Evolutionary conservation across 2,888 invertebrate species (phyloP).

Genomic region (Hemithea aestivaria): DNA sequence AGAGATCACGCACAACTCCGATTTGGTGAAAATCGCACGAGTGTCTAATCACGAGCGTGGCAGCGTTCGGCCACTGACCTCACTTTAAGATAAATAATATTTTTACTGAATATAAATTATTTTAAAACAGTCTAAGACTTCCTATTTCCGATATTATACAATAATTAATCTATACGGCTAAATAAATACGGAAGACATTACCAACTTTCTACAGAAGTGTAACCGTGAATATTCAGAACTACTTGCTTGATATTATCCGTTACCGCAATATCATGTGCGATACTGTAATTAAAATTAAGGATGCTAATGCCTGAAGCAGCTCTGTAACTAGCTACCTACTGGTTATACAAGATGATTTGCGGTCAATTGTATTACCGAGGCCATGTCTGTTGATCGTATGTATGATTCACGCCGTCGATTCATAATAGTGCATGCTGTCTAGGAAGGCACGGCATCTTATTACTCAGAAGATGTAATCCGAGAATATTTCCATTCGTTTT

Average conservation of each 20-base stretch:
- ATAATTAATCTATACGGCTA: too few relatives aligned
- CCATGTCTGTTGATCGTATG: slow-evolving; percentile 46
- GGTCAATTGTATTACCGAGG: slow-evolving; percentile 43
- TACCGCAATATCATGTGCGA: too few relatives aligned
- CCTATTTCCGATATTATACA: not conserved
- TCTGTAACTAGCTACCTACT: slow-evolving; percentile 8
- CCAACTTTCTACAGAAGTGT: too few relatives aligned
- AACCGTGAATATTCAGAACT: too few relatives aligned
- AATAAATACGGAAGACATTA: too few relatives aligned
- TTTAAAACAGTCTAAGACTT: slow-evolving; percentile 3
- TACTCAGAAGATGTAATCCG: slow-evolving; percentile 15
- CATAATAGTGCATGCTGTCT: slow-evolving; percentile 30
- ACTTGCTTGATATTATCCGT: too few relatives aligned
- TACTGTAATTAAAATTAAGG: slow-evolving; percentile 13
- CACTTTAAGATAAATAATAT: slow-evolving; percentile 37
- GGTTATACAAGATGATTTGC: slow-evolving; percentile 37
- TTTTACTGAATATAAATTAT: slow-evolving; percentile 11
- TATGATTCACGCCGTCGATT: slow-evolving; percentile 48
- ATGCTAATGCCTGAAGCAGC: slow-evolving; percentile 7
- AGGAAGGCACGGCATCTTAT: slow-evolving; percentile 13
- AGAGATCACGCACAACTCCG: slow-evolving; percentile 27
- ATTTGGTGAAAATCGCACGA: slow-evolving; percentile 38
- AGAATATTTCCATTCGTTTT: slow-evolving; percentile 17
- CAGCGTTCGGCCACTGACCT: slow-evolving; percentile 38
- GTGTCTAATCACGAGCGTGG: slow-evolving; percentile 33